Base-by-base conservation (phyloP, 2,797 vertebrate genomes). In the Gouania willdenowi region DNA sequence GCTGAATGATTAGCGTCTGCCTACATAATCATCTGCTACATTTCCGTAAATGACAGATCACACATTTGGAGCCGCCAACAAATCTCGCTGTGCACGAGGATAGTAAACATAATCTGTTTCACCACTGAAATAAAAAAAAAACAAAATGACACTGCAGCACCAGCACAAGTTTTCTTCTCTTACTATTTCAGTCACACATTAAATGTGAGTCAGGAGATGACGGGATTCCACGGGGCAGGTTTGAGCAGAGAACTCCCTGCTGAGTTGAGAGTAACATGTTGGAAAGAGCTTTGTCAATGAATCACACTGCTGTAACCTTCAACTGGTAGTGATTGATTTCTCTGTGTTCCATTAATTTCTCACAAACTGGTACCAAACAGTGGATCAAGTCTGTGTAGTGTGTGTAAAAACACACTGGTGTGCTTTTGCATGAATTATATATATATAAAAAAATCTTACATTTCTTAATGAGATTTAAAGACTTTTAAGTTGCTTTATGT, bases 211-310 rank as follows among this genome's bases (percentile, higher is more conserved):
- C 20, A 7, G 45, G 24, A 21, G 20, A 41, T 16, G 51, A 53
- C 34, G 25, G 6, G 41, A 43, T 38, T 59, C 65, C 52, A 50
- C 37, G 42, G 30, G 36, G 34, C 40, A 16, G 33, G 29, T 40
- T 54, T 48, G 18, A 44, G 36, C 41, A 60, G 55, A 49, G 44
- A 14, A 34, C 47, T 69, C 50, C 63, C 64, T 55, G 64, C 65
- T 20, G 70, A 69, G 63, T 51, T 52, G 44, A 52, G 34, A 26
- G 43, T 49, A 1, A 51, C 44, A 26, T 8, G 3, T 48, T 37
- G 74, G 71, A 82, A 79, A 81, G 49, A 46, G 53, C 48, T 71
- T 67, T 9, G 71, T 82, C 66, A 82, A 68, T 81, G 72, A 83
- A 66, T 84, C 68, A 82, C 49, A 19, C 22, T 22, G 55, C 65